Evolutionary conservation across 2,113 vertebrate species (phyloP), one percentile per base, ranked within the genome.

Genomic region (Rhynchomys soricoides): DNA sequence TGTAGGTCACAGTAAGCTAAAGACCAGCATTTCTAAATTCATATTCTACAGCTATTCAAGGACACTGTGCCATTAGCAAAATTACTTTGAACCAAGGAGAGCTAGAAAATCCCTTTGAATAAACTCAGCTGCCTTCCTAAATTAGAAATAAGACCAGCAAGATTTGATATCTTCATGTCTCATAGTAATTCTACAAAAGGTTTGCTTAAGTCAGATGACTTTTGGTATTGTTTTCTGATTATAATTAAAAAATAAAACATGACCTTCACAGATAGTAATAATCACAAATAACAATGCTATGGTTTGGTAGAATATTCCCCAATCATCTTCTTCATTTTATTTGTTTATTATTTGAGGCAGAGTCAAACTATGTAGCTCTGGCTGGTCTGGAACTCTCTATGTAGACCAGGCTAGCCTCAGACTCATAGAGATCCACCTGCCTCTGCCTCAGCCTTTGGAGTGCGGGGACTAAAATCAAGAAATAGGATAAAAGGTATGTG

Each of bases 161-260:
- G 82, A 83, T 77, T 79, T 16, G 89, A 22, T 89, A 12, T 86
- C 31, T 74, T 95, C 29, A 6, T 83, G 52, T 55, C 52, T 95
- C 90, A 8, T 21, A 78, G 59, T 90, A 78, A 75, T 96, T 83
- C 55, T 10, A n/a, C 62, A 81, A 92, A 48, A 86, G 55, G 16
- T 50, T 92, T 73, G 7, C 52, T 91, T 64, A 75, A 82, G 37
- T 85, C 48, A 52, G 24, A 55, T 57, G 40, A 81, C 34, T 75
- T 52, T 48, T 29, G n/a, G 6, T 68, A 52, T 29, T 52, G 59
- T 52, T 83, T 89, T 93, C 75, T 86, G 22, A 83, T 70, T 24
- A 93, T 92, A 88, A 57, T 83, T 64, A 75, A 92, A 92, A 87
- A 96, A 26, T 55, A 93, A 96, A 94, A 71, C 45, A 88, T 86